Evolutionary conservation across 2,797 vertebrate species (phyloP), one percentile per base, ranked within the genome.

Genomic region (Pseudochirops cupreus): DNA sequence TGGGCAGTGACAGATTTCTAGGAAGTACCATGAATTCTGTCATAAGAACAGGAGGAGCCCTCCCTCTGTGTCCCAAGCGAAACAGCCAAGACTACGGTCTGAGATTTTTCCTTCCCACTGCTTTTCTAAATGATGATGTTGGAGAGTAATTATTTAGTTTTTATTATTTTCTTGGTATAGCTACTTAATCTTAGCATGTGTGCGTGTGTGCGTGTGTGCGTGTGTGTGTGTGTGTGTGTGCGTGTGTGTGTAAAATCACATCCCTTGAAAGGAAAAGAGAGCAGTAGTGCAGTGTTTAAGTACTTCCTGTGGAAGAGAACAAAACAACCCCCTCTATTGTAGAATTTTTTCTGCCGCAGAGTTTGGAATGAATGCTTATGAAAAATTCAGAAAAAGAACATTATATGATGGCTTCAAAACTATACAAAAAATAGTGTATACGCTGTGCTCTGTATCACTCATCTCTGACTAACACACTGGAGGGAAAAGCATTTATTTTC

Each of bases 141-240:
- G 91, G 58, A 97, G 74, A 46, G 74, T 90, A 92, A 98, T 97
- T 97, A 97, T 97, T 98, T 97, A 91, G 90, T 90, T 97, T 92
- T 67, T 96, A 97, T 94, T 97, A 93, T 98, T 97, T 97, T 46
- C 93, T 97, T 97, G 52, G 97, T 98, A 97, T 91, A 97, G 94
- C 97, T 95, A 95, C 96, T 94, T 97, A 96, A 98, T 98, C 97
- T 54, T 54, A 54, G 53, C 6, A 11, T 53, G 53, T 53, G 52
- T 91, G 56, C 56, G 93, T 92, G 92, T 97, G 58, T 91, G 55
- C 56, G 93, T 91, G 89, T 97, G 56, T 29, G 52, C 90, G 89
- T 97, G 54, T 29, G 52, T 52, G 12, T 91, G n/a, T 91, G 55
- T 56, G 93, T 91, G 89, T 97, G 56, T 29, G 52, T 91, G 89